Evolutionary conservation across 2,888 invertebrate species (phyloP).

Genomic region (Synergus gifuensis): DNA sequence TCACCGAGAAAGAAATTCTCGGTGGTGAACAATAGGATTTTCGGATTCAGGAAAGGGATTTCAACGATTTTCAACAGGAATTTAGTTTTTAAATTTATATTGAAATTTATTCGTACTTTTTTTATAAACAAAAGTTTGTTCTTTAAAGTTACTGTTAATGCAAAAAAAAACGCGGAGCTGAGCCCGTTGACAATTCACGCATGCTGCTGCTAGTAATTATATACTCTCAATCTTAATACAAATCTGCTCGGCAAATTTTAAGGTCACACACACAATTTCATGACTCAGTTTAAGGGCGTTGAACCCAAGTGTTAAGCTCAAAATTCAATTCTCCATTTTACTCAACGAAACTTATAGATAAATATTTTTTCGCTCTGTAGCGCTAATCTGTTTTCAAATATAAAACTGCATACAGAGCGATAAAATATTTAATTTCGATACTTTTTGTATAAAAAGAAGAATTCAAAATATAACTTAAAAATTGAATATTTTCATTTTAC

Average conservation of each 20-base stretch:
- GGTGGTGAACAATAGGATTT: background rate
- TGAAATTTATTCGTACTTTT: background rate
- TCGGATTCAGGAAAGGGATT: background rate
- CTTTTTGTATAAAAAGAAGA: too few species aligned
- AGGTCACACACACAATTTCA: conserved; percentile 12
- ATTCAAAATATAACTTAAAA: too few species aligned
- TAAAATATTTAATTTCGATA: too few species aligned
- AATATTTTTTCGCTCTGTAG: too few species aligned
- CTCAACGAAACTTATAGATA: too few species aligned
- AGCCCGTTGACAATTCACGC: conserved; percentile 57
- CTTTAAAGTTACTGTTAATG: background rate
- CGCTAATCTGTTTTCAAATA: too few species aligned
- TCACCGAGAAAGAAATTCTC: conserved; percentile 37
- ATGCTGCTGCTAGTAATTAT: conserved; percentile 48
- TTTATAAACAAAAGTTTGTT: background rate
- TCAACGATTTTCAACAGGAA: background rate
- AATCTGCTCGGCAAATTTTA: background rate
- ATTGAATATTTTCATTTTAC: too few species aligned
- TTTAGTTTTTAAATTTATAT: background rate
- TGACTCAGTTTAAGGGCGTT: background rate
- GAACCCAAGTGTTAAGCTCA: too few species aligned
- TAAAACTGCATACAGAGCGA: too few species aligned
- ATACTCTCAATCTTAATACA: background rate
- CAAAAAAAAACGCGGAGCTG: conserved; percentile 53
- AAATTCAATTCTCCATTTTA: too few species aligned